These are phyloP conservation scores for Napeogenes sylphis DNA, from an alignment of 2,888 invertebrate genomes.

Conservation along the genomic window DNA sequence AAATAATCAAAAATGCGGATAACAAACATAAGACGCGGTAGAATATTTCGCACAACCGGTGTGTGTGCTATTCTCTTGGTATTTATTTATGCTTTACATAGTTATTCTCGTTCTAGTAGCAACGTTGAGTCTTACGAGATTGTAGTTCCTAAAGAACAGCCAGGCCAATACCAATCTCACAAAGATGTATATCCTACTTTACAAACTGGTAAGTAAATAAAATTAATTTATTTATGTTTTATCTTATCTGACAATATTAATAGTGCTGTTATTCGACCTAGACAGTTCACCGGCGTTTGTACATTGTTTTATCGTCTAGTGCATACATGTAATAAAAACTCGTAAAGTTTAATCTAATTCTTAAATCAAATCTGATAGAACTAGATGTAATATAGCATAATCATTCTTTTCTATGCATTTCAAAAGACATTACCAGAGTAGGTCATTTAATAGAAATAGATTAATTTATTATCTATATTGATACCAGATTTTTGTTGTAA, in stretches of 20 bases:
- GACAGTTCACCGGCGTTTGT: slow-evolving; percentile 41
- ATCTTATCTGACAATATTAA: slow-evolving; percentile 13
- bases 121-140: slow-evolving; percentile 37
- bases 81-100: slow-evolving; percentile 80
- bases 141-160: slow-evolving; percentile 39
- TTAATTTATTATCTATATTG: too few species aligned
- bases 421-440: too few species aligned
- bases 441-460: too few species aligned
- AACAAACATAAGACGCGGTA: slow-evolving; percentile 78
- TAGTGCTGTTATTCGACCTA: slow-evolving; percentile 42
- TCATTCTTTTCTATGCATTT: too few species aligned
- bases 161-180: slow-evolving; percentile 56
- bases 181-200: slow-evolving; percentile 60
- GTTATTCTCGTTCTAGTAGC: slow-evolving; percentile 75
- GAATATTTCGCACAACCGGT: slow-evolving; percentile 75
- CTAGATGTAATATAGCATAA: too few species aligned
- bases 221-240: slow-evolving; percentile 11
- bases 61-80: slow-evolving; percentile 75
- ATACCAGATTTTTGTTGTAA: too few species aligned
- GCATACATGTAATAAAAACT: neutral
- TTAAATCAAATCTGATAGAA: too few species aligned
- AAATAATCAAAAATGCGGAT: slow-evolving; percentile 70
- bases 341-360: neutral
- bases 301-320: neutral
- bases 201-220: slow-evolving; percentile 54